Conservation (phyloP, 2,888 invertebrate species). For the Scelioninae gen. 1 region DNA sequence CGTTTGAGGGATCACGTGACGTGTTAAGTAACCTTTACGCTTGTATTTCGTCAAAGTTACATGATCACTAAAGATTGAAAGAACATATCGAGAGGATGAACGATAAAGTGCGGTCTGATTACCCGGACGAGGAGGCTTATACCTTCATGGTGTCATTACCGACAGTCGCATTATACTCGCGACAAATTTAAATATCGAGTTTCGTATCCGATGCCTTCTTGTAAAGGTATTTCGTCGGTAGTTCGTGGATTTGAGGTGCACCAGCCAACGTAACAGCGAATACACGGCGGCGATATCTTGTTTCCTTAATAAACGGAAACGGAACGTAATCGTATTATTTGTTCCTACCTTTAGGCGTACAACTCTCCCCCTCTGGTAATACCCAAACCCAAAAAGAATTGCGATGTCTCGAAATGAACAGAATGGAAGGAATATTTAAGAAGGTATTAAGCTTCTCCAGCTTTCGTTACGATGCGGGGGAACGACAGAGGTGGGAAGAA, state of each 20-base stretch:
- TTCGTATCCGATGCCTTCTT: slow-evolving; percentile 82
- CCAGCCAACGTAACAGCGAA: slow-evolving; percentile 74
- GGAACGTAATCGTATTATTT: slow-evolving; percentile 85
- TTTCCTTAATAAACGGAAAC: slow-evolving; percentile 85
- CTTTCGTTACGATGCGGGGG: slow-evolving; percentile 47
- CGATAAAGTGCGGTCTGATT: slow-evolving; percentile 79
- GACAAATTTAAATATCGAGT: slow-evolving; percentile 83
- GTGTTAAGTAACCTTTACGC: slow-evolving; percentile 53
- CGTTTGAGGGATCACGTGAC: slow-evolving; percentile 46
- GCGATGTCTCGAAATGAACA: slow-evolving; percentile 69
- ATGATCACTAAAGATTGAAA: slow-evolving; percentile 66
- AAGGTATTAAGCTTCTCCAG: slow-evolving; percentile 81
- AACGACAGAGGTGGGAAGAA: slow-evolving; percentile 37
- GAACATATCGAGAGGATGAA: slow-evolving; percentile 72
- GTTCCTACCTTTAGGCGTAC: slow-evolving; percentile 82
- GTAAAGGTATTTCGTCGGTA: slow-evolving; percentile 74
- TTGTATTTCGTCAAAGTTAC: slow-evolving; percentile 65
- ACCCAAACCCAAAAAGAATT: slow-evolving; percentile 72
- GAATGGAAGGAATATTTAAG: slow-evolving; percentile 83
- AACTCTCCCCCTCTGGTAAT: slow-evolving; percentile 78
- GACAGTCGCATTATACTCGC: slow-evolving; percentile 79
- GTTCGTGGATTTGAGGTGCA: slow-evolving; percentile 70
- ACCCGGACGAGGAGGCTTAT: slow-evolving; percentile 80
- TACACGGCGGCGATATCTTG: slow-evolving; percentile 80
- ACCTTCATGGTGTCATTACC: slow-evolving; percentile 72